Evolutionary conservation across 1,140 invertebrate genomes (phyloP).

Genomic region (Drosophila subobscura): DNA sequence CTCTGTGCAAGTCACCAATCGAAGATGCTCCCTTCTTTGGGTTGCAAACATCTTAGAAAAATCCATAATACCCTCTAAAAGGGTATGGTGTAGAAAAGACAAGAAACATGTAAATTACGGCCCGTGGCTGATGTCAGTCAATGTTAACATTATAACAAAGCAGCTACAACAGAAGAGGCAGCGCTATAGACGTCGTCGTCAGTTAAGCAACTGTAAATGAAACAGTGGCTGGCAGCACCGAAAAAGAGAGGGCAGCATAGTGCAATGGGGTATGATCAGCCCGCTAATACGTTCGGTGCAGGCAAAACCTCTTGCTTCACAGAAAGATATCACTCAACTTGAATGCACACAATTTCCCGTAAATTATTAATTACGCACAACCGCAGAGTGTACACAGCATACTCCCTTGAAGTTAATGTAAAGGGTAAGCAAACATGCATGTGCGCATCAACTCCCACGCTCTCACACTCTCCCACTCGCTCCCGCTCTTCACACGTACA

Average conservation of each 20-base stretch:
- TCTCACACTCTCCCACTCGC: conserved; percentile 18
- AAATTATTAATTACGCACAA: neutral
- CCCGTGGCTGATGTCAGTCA: conserved; percentile 48
- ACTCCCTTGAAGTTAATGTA: conserved; percentile 4
- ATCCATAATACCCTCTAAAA: too few species aligned
- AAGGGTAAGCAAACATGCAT: conserved; percentile 20
- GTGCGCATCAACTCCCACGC: conserved; percentile 51
- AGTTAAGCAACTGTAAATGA: conserved; percentile 47
- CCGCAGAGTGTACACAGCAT: conserved; percentile 3
- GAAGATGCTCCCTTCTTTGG: too few species aligned
- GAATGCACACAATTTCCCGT: neutral
- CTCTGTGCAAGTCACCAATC: too few species aligned
- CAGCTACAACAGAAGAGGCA: conserved; percentile 5
- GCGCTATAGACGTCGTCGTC: conserved; percentile 4
- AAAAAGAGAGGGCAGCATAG: conserved; percentile 1
- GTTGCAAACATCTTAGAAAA: too few species aligned
- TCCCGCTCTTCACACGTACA: conserved; percentile 15
- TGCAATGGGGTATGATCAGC: too few species aligned
- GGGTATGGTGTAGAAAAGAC: neutral
- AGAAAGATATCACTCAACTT: too few species aligned
- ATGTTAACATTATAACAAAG: conserved; percentile 39
- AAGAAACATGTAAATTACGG: conserved; percentile 42
- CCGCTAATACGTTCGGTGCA: too few species aligned
- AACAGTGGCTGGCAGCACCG: conserved; percentile 7
- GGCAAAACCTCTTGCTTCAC: too few species aligned